Conservation (phyloP, 2,797 vertebrate genomes). For the Hydrolagus colliei region DNA sequence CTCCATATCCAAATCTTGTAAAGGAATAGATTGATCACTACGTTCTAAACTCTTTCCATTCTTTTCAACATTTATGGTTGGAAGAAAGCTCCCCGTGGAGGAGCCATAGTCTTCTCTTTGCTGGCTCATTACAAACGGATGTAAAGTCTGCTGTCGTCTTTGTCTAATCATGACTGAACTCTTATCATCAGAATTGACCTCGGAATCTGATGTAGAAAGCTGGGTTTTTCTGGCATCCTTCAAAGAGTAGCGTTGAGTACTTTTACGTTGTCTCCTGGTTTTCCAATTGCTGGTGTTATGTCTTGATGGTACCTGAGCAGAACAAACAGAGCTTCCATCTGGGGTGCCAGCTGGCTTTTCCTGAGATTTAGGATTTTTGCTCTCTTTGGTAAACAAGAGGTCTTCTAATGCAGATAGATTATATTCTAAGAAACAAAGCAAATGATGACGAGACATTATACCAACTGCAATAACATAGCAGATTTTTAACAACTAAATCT, state of each 20-base stretch:
- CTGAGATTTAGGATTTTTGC: conserved; percentile 59
- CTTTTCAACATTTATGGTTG: conserved; percentile 41
- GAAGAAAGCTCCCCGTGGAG: conserved; percentile 37
- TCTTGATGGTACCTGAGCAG: conserved; percentile 54
- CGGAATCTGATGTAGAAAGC: conserved; percentile 88
- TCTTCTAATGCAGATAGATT: conserved; percentile 68
- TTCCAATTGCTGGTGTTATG: conserved; percentile 58
- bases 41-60: conserved; percentile 39
- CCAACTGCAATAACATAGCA: background rate
- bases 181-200: conserved; percentile 78
- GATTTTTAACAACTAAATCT: too few species aligned
- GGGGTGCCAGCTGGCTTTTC: conserved; percentile 53
- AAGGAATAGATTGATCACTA: conserved; percentile 45
- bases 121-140: conserved; percentile 56
- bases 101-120: conserved; percentile 53
- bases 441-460: background rate
- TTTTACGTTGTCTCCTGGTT: conserved; percentile 62
- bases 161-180: conserved; percentile 48
- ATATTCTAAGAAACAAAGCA: conserved; percentile 67
- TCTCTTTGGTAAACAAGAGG: conserved; percentile 70
- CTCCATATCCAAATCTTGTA: conserved; percentile 49
- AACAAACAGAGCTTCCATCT: conserved; percentile 48
- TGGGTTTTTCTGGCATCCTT: conserved; percentile 80
- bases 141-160: conserved; percentile 58
- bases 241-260: conserved; percentile 72